phyloP scores from a whole-genome alignment of 2,888 invertebrate genomes.

The Sceliomorpha sp. region DNA sequence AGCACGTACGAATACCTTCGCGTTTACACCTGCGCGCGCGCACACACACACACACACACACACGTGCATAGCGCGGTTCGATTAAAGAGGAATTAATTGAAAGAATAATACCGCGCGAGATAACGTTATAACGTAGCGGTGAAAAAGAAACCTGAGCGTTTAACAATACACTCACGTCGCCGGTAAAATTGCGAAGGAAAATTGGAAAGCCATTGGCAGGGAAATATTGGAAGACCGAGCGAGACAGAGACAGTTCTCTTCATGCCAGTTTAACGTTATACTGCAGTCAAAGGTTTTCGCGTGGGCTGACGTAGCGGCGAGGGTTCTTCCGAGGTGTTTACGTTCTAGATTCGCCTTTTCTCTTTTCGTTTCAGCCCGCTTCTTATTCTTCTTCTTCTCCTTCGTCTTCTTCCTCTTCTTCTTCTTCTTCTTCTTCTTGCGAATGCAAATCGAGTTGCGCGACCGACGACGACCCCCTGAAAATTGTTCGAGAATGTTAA shows the following conservation, averaged over 20 bases:
- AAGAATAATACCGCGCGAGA: slow-evolving; percentile 42
- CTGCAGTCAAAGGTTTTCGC: slow-evolving; percentile 45
- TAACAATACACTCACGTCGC: slow-evolving; percentile 43
- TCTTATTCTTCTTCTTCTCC: no score
- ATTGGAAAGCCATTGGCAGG: slow-evolving; percentile 52
- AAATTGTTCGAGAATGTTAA: slow-evolving; percentile 47
- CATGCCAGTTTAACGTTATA: slow-evolving; percentile 49
- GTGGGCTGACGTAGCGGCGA: slow-evolving; percentile 36
- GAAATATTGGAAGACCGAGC: slow-evolving; percentile 49
- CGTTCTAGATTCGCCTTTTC: slow-evolving; percentile 45
- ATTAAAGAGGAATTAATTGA: slow-evolving; percentile 53
- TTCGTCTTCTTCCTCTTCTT: slow-evolving; percentile 42
- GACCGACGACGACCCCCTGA: slow-evolving; percentile 39
- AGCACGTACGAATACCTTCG: no score
- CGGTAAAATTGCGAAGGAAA: slow-evolving; percentile 49
- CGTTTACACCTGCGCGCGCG: no score
- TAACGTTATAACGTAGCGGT: slow-evolving; percentile 7
- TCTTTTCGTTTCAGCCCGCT: slow-evolving; percentile 44
- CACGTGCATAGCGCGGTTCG: slow-evolving; percentile 34
- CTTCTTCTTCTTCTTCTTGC: slow-evolving; percentile 41
- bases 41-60: slow-evolving; percentile 14
- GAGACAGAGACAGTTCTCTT: no score
- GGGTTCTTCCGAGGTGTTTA: slow-evolving; percentile 44
- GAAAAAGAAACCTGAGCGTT: slow-evolving; percentile 39
- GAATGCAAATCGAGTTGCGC: slow-evolving; percentile 58